A percentile compares a stretch with the other conserved stretches of the same genome.
Conservation (phyloP, 2,888 invertebrate genomes). For the Tetranychus truncatus region DNA sequence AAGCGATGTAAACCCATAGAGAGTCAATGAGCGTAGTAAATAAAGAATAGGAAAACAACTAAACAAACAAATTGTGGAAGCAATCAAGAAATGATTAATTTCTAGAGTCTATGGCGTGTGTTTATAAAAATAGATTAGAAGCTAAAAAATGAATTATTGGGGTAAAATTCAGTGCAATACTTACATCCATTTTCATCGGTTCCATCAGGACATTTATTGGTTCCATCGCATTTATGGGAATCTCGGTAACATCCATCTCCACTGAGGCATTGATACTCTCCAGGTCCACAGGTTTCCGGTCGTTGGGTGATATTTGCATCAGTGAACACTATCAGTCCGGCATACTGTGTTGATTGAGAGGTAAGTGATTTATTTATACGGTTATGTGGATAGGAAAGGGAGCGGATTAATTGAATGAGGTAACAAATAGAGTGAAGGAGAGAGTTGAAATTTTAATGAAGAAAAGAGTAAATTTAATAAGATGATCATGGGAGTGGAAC, state of each 20-base stretch:
- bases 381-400: no score
- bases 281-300: conserved; percentile 45
- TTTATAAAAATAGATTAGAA: no score
- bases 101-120: no score
- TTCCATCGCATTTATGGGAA: conserved; percentile 56
- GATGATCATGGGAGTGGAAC: not conserved
- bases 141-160: not conserved
- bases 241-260: conserved; percentile 49
- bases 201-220: conserved; percentile 58
- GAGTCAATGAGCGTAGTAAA: not conserved
- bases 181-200: conserved; percentile 64
- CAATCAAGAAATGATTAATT: no score
- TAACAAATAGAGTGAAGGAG: no score
- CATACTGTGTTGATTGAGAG: conserved; percentile 33
- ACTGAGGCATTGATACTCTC: conserved; percentile 56
- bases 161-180: conserved; percentile 23
- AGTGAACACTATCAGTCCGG: conserved; percentile 71
- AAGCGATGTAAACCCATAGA: not conserved
- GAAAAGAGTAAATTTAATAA: not conserved
- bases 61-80: no score
- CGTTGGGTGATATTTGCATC: conserved; percentile 46
- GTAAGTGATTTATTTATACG: no score
- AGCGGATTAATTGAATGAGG: no score
- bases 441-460: no score
- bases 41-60: not conserved